Base-by-base conservation (phyloP, 2,113 vertebrate species). In the Anoura caudifer region DNA sequence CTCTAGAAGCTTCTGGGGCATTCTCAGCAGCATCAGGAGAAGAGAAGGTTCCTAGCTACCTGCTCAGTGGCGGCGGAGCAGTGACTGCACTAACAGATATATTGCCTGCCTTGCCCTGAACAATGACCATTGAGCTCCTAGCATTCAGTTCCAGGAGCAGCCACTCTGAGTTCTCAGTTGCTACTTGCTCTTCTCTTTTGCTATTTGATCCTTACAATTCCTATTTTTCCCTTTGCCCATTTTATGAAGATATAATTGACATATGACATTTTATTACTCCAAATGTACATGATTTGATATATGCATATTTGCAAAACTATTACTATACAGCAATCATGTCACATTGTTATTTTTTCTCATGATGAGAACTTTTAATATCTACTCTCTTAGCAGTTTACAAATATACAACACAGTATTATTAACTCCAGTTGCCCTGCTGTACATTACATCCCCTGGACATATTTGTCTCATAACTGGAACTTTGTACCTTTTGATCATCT, bases 61-160 rank as follows among this genome's bases (percentile, higher is more conserved):
- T 31, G 7, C 41, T 63, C 22, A 19, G 12, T 1, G n/a, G 5
- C 54, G 59, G 3, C 8, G 15, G 1, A 6, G 2, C 1, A 4
- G 20, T 11, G 45, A 26, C 1, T 33, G 14, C 16, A 9, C 7
- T 5, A 8, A 11, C 45, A 33, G 17, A 61, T 47, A 14, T 20
- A 22, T 0, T 38, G 19, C 7, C 13, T 33, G 1, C 11, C 2
- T 28, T 3, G 7, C 22, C 20, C 38, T 20, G 13, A 7, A 26
- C 0, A 2, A 0, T 7, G 47, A 15, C 5, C 9, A 0, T 79
- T 31, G 47, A 36, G 31, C 2, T 47, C 19, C 45, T 11, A 75
- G 5, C 4, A 19, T 56, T 61, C 38, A 63, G 43, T 8, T 14
- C 36, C 38, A 76, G 16, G n/a, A 1, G n/a, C 1, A 61, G 20